Conservation (phyloP, 2,113 vertebrate genomes). For the Syrmaticus mikado region DNA sequence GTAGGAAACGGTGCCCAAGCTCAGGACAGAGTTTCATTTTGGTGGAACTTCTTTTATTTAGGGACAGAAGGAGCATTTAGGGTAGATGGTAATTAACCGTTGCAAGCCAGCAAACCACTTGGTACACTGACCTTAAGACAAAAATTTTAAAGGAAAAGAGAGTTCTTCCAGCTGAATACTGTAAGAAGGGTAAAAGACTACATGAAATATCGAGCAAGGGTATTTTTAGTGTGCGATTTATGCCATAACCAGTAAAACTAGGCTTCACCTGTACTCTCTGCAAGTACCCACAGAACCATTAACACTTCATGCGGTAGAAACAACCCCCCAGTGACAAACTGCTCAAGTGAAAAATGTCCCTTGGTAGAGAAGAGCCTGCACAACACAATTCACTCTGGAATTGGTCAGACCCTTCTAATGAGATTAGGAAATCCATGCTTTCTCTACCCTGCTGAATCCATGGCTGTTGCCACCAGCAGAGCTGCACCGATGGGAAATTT, state of each 20-base stretch:
- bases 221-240: background rate
- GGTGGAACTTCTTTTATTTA: background rate
- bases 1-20: background rate
- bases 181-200: background rate
- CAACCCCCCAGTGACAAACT: background rate
- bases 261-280: accelerated
- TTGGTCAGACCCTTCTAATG: accelerated
- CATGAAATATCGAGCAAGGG: background rate
- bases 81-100: background rate
- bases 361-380: background rate
- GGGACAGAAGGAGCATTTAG: accelerated
- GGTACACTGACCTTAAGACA: background rate
- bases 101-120: background rate
- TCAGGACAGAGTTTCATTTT: background rate
- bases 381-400: background rate
- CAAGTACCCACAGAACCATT: background rate
- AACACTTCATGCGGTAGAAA: background rate
- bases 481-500: accelerated
- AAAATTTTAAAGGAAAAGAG: background rate
- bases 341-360: background rate
- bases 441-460: background rate
- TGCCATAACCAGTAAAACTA: background rate
- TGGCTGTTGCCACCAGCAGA: background rate
- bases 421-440: background rate
- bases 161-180: background rate